These are phyloP conservation scores for Cephalopholis sonnerati DNA, from an alignment of 2,113 vertebrate species.

Conservation along the genomic window DNA sequence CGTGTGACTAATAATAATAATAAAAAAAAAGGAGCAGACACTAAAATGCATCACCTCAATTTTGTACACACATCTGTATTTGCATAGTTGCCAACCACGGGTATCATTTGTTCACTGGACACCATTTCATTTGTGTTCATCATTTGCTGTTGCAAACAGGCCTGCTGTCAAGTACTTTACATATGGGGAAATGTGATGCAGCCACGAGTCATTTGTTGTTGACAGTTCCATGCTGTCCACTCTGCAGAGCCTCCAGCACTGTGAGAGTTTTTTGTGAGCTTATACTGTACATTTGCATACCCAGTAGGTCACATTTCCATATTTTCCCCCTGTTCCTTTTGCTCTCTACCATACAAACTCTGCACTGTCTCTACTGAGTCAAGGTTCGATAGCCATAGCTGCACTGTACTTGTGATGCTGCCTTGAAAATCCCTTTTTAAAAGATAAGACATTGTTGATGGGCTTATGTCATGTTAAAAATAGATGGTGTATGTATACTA, in stretches of 20 bases:
- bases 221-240: slow-evolving; percentile 50
- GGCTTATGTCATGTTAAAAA: slow-evolving; percentile 2
- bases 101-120: background rate
- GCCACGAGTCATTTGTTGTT: slow-evolving; percentile 53
- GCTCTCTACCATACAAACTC: slow-evolving; percentile 39
- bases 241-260: slow-evolving; percentile 38
- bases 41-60: background rate
- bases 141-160: slow-evolving; percentile 9
- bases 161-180: slow-evolving; percentile 41
- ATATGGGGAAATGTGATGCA: slow-evolving; percentile 41
- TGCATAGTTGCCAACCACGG: slow-evolving; percentile 16
- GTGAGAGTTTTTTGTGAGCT: slow-evolving; percentile 22
- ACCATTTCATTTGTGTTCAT: background rate
- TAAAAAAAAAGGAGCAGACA: slow-evolving; percentile 14
- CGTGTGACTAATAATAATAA: background rate
- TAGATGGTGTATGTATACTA: background rate
- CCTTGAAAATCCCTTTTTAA: background rate
- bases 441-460: background rate
- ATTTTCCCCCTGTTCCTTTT: slow-evolving; percentile 11
- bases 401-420: background rate
- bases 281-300: slow-evolving; percentile 71
- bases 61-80: background rate
- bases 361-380: slow-evolving; percentile 16
- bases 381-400: background rate
- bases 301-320: slow-evolving; percentile 72